Conservation (phyloP, 2,113 vertebrate species). For the Phylloscopus trochiloides region DNA sequence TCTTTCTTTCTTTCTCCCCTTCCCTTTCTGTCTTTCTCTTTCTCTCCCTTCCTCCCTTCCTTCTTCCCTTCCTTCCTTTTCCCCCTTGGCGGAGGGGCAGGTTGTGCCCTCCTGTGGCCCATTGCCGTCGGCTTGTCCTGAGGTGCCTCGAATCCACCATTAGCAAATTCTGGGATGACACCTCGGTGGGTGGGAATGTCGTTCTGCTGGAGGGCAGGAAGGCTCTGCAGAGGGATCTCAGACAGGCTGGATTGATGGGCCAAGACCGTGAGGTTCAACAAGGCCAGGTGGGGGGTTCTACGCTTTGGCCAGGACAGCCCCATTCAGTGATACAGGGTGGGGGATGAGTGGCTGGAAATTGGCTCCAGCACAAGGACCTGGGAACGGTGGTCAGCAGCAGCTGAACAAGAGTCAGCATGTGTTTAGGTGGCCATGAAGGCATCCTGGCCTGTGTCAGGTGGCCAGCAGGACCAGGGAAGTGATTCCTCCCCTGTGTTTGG, state of each 20-base stretch:
- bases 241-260: not conserved
- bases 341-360: not conserved
- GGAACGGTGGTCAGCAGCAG: not conserved
- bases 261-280: not conserved
- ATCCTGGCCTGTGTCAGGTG: not conserved
- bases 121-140: accelerated
- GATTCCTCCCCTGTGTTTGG: not conserved
- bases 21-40: too few species aligned
- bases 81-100: accelerated
- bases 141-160: not conserved
- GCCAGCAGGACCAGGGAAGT: not conserved
- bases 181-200: not conserved
- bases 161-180: not conserved
- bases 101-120: accelerated
- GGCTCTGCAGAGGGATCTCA: not conserved
- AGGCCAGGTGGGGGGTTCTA: too few species aligned
- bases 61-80: too few species aligned
- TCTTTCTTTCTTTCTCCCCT: too few species aligned
- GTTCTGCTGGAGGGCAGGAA: not conserved
- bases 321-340: too few species aligned
- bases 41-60: too few species aligned
- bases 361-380: too few species aligned
- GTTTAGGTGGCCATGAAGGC: not conserved
- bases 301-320: too few species aligned
- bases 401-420: not conserved